A percentile compares a stretch with the other conserved stretches of the same genome.
Conservation (phyloP, 2,888 invertebrate genomes). For the Tenthredo mesomela region DNA sequence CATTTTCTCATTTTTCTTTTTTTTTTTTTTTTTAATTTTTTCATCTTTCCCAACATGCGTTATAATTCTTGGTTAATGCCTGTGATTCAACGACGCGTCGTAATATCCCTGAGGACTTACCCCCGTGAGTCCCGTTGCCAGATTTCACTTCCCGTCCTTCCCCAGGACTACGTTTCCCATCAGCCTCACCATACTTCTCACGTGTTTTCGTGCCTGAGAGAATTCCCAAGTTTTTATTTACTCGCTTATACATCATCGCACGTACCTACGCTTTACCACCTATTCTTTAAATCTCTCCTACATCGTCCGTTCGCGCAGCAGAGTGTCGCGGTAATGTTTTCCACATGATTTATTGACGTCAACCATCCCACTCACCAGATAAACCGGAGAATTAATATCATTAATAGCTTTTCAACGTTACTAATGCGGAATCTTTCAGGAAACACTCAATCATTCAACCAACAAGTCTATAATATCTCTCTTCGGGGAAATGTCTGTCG, state of each 20-base stretch:
- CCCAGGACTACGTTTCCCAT: slow-evolving; percentile 19
- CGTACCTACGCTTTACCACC: background rate
- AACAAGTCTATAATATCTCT: background rate
- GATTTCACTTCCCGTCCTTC: slow-evolving; percentile 14
- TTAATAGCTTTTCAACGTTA: slow-evolving; percentile 28
- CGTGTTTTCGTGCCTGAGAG: slow-evolving; percentile 37
- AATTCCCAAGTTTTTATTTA: slow-evolving; percentile 34
- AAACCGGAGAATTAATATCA: slow-evolving; percentile 28
- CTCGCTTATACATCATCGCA: slow-evolving; percentile 24
- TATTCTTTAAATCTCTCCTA: background rate
- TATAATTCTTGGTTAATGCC: slow-evolving; percentile 38
- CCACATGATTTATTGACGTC: slow-evolving; percentile 25
- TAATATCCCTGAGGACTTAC: slow-evolving; percentile 49
- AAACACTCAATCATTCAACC: slow-evolving; percentile 12
- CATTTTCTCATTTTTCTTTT: background rate
- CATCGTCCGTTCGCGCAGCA: slow-evolving; percentile 11
- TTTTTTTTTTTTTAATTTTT: background rate
- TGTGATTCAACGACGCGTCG: slow-evolving; percentile 10
- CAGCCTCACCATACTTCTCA: background rate
- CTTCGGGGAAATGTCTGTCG: slow-evolving; percentile 7
- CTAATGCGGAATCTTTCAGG: background rate
- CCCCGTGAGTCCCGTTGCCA: slow-evolving; percentile 36
- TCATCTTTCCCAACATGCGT: background rate
- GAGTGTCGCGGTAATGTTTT: slow-evolving; percentile 21
- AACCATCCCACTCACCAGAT: background rate